phyloP scores from a whole-genome alignment of 2,797 vertebrate species.

The Pseudopleuronectes americanus region DNA sequence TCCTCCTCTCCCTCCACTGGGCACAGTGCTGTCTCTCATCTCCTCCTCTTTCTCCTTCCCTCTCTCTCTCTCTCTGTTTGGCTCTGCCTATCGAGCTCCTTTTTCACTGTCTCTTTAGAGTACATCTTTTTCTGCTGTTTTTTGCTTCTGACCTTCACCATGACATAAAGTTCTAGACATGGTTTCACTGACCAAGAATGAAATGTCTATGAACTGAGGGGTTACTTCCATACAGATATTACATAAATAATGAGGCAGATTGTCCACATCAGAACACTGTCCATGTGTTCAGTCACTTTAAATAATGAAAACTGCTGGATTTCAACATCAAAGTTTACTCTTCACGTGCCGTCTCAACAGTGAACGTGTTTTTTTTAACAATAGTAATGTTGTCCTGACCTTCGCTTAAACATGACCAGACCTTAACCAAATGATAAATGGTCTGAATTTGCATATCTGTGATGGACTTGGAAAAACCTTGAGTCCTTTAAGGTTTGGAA shows the following conservation, averaged over 20 bases:
- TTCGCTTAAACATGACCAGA: background rate
- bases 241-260: constrained; percentile 29
- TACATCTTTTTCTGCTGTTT: constrained; percentile 63
- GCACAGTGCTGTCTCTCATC: constrained; percentile 76
- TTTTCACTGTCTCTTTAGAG: constrained; percentile 69
- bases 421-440: background rate
- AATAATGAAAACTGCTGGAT: background rate
- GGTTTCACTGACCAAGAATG: constrained; percentile 34
- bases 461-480: background rate
- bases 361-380: background rate
- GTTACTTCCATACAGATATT: constrained; percentile 26
- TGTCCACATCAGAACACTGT: constrained; percentile 1
- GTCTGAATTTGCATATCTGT: background rate
- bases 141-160: constrained; percentile 70
- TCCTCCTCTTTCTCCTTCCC: constrained; percentile 66
- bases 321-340: background rate
- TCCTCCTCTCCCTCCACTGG: constrained; percentile 69
- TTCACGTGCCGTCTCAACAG: background rate
- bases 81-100: constrained; percentile 64
- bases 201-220: constrained; percentile 20
- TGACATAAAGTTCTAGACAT: constrained; percentile 58
- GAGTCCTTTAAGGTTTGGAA: too few species aligned
- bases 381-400: background rate
- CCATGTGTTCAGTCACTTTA: constrained; percentile 8
- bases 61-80: constrained; percentile 50